phyloP scores from a whole-genome alignment of 2,797 vertebrate species.

The Sebastes steindachneri region DNA sequence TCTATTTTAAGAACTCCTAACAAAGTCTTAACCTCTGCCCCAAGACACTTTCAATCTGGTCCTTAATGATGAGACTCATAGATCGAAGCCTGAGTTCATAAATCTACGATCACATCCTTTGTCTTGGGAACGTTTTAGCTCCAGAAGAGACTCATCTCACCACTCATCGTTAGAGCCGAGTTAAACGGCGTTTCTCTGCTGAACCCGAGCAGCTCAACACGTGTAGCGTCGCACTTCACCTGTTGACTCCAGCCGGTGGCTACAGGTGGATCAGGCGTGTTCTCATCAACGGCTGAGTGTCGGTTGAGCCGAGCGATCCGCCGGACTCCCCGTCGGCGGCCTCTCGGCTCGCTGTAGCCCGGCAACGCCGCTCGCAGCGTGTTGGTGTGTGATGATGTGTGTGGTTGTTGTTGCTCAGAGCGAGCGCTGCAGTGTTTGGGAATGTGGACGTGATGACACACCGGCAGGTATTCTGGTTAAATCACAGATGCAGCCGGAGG shows the following conservation, averaged over 20 bases:
- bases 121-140: too few relatives aligned
- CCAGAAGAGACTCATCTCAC: too few relatives aligned
- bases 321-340: neutral
- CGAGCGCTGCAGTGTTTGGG: slow-evolving; percentile 1
- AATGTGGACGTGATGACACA: neutral
- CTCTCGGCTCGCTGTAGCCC: slow-evolving; percentile 25
- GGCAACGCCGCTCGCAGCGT: neutral
- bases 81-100: too few relatives aligned
- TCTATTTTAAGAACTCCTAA: too few relatives aligned
- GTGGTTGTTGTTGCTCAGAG: slow-evolving; percentile 4
- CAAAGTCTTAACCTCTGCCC: too few relatives aligned
- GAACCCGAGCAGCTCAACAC: neutral
- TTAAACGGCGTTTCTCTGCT: neutral
- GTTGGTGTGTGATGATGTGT: neutral
- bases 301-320: neutral
- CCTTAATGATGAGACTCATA: too few relatives aligned
- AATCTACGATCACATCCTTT: too few relatives aligned
- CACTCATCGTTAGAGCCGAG: too few relatives aligned
- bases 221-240: neutral
- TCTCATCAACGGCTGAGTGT: neutral
- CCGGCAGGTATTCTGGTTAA: neutral
- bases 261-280: neutral
- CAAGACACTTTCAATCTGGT: too few relatives aligned
- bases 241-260: neutral
- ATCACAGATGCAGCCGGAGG: slow-evolving; percentile 16